Conservation (phyloP, 2,888 invertebrate species). For the Lymantria monacha region DNA sequence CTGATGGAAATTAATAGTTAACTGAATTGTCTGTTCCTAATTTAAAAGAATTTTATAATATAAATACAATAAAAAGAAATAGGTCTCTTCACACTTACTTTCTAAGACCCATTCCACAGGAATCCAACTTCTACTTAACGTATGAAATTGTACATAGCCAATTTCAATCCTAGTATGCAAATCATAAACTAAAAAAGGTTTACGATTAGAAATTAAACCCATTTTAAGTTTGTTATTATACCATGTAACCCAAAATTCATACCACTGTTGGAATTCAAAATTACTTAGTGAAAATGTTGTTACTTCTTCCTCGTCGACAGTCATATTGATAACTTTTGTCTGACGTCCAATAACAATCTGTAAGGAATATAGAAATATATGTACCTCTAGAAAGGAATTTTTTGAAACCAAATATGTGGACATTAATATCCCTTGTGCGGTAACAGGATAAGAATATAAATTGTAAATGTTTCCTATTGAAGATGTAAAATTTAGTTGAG, state of each 20-base stretch:
- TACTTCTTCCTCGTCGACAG: neutral
- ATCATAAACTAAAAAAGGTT: constrained; percentile 16
- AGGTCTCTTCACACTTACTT: constrained; percentile 24
- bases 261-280: constrained; percentile 7
- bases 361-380: constrained; percentile 5
- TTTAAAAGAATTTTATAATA: too few relatives aligned
- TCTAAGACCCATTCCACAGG: constrained; percentile 32
- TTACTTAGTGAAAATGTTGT: neutral
- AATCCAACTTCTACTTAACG: constrained; percentile 5
- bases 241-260: constrained; percentile 40
- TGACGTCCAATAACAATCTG: constrained; percentile 19
- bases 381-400: too few relatives aligned
- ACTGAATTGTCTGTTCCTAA: too few relatives aligned
- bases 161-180: constrained; percentile 15
- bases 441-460: too few relatives aligned
- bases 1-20: too few relatives aligned
- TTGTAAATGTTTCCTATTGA: too few relatives aligned
- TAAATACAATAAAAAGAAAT: too few relatives aligned
- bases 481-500: too few relatives aligned
- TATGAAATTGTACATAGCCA: constrained; percentile 40
- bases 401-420: too few relatives aligned
- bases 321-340: constrained; percentile 11
- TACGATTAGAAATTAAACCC: constrained; percentile 8
- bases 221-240: constrained; percentile 24
- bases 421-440: too few relatives aligned